phyloP scores from a whole-genome alignment of 2,113 vertebrate species.

The Melanerpes aurifrons region DNA sequence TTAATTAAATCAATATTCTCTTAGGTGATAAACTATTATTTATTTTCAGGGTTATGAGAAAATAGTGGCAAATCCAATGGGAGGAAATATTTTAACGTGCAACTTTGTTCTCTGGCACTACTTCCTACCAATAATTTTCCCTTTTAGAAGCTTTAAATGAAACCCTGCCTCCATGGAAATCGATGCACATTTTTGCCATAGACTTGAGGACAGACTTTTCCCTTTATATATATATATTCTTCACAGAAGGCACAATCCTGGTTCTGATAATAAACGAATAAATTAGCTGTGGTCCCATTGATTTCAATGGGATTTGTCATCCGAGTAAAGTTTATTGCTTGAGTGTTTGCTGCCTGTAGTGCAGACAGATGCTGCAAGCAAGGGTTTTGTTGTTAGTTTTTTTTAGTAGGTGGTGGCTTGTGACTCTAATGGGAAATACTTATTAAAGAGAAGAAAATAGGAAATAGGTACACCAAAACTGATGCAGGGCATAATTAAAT shows the following conservation, averaged over 20 bases:
- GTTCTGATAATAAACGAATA: not conserved
- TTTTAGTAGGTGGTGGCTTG: not conserved
- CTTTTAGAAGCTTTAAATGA: not conserved
- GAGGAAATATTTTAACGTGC: not conserved
- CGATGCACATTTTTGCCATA: not conserved
- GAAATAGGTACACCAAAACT: conserved; percentile 30
- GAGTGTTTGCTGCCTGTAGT: not conserved
- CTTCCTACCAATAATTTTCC: not conserved
- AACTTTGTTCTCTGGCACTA: not conserved
- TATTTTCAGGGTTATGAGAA: conserved; percentile 1
- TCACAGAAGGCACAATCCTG: not conserved
- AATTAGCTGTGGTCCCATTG: not conserved
- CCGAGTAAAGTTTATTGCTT: not conserved
- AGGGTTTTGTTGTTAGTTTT: not conserved
- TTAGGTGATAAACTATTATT: conserved; percentile 20
- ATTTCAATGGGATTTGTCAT: conserved; percentile 7
- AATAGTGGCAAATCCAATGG: not conserved
- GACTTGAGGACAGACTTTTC: not conserved
- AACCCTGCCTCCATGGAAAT: not conserved
- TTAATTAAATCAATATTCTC: conserved; percentile 16
- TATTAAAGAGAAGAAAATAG: not conserved
- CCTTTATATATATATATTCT: not conserved
- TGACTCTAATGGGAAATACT: not conserved
- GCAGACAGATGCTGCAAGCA: not conserved
- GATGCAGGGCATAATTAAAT: conserved; percentile 36